Conservation (phyloP, 2,113 vertebrate species). For the Melanerpes formicivorus region DNA sequence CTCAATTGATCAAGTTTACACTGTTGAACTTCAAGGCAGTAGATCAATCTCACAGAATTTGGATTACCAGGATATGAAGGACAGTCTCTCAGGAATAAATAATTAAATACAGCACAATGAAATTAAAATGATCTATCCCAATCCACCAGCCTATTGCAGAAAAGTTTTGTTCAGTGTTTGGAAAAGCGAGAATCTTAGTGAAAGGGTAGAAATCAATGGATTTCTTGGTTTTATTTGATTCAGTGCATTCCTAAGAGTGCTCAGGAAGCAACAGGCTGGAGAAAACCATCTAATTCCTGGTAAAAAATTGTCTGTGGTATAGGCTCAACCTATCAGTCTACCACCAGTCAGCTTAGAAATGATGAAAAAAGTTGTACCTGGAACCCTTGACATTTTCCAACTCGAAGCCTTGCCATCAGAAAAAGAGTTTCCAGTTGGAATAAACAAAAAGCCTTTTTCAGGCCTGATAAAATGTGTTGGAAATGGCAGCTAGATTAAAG, state of each 20-base stretch:
- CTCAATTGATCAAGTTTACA: background rate
- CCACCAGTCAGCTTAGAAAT: background rate
- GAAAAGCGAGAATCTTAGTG: background rate
- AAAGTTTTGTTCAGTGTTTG: background rate
- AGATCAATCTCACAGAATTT: background rate
- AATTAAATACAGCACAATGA: background rate
- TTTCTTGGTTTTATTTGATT: background rate
- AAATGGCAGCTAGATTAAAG: slow-evolving; percentile 69
- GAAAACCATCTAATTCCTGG: background rate
- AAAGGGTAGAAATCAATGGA: background rate
- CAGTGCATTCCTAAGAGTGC: background rate
- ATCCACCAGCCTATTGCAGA: background rate
- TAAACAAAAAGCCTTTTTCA: slow-evolving; percentile 52
- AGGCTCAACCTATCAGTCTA: background rate
- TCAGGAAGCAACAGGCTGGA: background rate
- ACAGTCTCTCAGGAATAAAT: background rate
- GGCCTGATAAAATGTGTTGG: slow-evolving; percentile 35
- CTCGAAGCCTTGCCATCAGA: background rate
- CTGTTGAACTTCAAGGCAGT: background rate
- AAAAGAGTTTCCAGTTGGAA: slow-evolving; percentile 30
- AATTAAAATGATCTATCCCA: background rate
- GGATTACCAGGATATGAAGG: background rate
- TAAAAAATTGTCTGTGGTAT: background rate
- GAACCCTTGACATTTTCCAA: slow-evolving; percentile 23
- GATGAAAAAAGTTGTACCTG: background rate